Base-by-base conservation (phyloP, 2,888 invertebrate genomes). In the Chalcosyrphus nemorum region DNA sequence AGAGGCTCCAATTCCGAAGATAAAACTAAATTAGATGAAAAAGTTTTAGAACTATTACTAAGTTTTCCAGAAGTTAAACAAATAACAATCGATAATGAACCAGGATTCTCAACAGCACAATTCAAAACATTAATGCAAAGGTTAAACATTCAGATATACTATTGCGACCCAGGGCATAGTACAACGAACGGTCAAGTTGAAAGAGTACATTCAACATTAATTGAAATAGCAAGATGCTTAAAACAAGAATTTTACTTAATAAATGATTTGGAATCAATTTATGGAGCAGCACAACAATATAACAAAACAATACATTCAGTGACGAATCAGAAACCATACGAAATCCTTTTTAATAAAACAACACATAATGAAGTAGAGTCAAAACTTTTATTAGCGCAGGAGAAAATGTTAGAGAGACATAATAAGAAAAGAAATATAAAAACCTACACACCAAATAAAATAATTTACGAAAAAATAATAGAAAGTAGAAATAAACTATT, bases 1-100 rank as follows among this genome's bases (percentile, higher is more conserved):
- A 41, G 75, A 81, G 66, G 76, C 85, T 43, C 74, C 74, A 47
- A 86, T 80, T 70, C 78, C 80, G 59, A 78, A 13, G 63, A 81
- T 52, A 75, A 57, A 72, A 65, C 57, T 6, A 75, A 71, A 15
- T 29, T 86, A 50, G 66, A 65, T 11, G 74, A 77, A 41, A 85
- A 76, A 56, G 66, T 75, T 0, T 54, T 70, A 45, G 84, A 85
- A 19, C 4, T 85, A 2, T 19, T 85, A 17, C 81, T 85, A 35
- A 45, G 11, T 1, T 78, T 68, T 32, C 74, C 74, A 7, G 45
- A 75, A 17, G 52, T 45, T 0, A 81, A 74, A 38, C 45, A 52
- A 13, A 72, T 57, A n/a, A 68, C 71, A 19, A 13, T 81, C 4
- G 77, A 86, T 27, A 80, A 86, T 13, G 72, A 82, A 68, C 66